Percentiles rank a stretch among this genome's conserved stretches.
These are phyloP conservation scores for Peromyscus californicus DNA, from an alignment of 2,113 vertebrate genomes.

Conservation along the genomic window DNA sequence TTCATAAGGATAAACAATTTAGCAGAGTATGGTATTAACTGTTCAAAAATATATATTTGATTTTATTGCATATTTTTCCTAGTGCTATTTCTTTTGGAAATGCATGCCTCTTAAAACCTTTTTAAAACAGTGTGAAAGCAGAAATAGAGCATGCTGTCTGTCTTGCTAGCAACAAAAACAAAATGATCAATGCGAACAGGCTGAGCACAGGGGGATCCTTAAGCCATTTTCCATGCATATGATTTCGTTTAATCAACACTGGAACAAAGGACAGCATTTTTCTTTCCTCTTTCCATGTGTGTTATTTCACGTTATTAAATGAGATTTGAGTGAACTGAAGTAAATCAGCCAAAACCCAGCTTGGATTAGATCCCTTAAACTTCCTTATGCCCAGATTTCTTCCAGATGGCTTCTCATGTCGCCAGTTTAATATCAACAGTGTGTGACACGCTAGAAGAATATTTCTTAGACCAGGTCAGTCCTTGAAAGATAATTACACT, in stretches of 20 bases:
- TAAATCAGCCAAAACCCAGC: constrained; percentile 77
- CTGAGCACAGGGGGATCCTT: background rate
- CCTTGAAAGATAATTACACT: constrained; percentile 85
- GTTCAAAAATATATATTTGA: constrained; percentile 69
- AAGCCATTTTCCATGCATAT: constrained; percentile 45
- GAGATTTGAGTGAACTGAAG: constrained; percentile 77
- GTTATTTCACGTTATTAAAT: constrained; percentile 78
- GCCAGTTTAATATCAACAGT: constrained; percentile 71
- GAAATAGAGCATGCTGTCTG: background rate
- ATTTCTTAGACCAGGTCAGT: constrained; percentile 67
- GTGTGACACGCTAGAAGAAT: constrained; percentile 63
- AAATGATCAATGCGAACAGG: constrained; percentile 60
- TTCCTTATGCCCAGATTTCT: constrained; percentile 73
- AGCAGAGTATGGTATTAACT: constrained; percentile 55
- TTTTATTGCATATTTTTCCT: constrained; percentile 56
- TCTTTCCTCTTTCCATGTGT: constrained; percentile 55
- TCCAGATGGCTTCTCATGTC: constrained; percentile 79
- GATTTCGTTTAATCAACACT: constrained; percentile 71
- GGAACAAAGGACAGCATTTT: constrained; percentile 70
- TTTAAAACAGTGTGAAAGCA: constrained; percentile 30
- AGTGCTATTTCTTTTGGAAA: constrained; percentile 50
- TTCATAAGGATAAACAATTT: constrained; percentile 54
- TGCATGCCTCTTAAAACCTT: constrained; percentile 36
- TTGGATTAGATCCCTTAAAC: constrained; percentile 73
- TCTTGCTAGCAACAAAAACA: constrained; percentile 29